Evolutionary conservation across 37 sponge, comb jelly and placozoan species (phyloP).

Genomic region (Amphimedon queenslandica): DNA sequence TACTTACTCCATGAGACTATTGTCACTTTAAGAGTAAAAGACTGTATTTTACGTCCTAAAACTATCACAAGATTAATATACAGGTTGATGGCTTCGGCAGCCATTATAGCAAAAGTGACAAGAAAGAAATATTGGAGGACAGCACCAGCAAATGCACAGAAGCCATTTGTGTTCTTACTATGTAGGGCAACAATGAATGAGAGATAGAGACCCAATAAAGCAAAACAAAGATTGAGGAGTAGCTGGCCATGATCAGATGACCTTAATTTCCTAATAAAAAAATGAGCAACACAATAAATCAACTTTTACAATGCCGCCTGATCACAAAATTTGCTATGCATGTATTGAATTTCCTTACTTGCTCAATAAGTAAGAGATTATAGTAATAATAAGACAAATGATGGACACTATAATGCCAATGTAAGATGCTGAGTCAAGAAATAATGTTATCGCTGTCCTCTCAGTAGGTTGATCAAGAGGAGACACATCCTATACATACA

Average conservation of each 20-base stretch:
- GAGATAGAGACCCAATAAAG: conserved; percentile 34
- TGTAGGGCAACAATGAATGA: conserved; percentile 22
- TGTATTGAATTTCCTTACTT: no score
- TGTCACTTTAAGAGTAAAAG: conserved; percentile 18
- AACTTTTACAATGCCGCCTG: no score
- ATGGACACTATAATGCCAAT: conserved; percentile 52
- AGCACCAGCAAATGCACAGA: conserved; percentile 21
- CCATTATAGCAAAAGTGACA: conserved; percentile 29
- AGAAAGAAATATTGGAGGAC: conserved; percentile 56
- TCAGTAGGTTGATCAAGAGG: background rate
- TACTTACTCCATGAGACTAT: conserved; percentile 40
- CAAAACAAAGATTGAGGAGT: conserved; percentile 45
- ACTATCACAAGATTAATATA: conserved; percentile 40
- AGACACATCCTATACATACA: conserved; percentile 7
- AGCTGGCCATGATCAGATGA: conserved; percentile 24
- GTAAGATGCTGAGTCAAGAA: conserved; percentile 27
- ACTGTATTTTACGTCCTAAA: conserved; percentile 1
- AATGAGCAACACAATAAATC: background rate
- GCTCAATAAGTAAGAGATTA: conserved; percentile 27
- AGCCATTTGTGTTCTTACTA: background rate
- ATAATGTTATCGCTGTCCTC: background rate
- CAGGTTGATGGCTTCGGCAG: conserved; percentile 47
- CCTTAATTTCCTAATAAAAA: conserved; percentile 44
- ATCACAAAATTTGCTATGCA: no score
- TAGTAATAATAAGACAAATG: conserved; percentile 19